phyloP scores from a whole-genome alignment of 2,113 vertebrate genomes.

The Bettongia penicillata region DNA sequence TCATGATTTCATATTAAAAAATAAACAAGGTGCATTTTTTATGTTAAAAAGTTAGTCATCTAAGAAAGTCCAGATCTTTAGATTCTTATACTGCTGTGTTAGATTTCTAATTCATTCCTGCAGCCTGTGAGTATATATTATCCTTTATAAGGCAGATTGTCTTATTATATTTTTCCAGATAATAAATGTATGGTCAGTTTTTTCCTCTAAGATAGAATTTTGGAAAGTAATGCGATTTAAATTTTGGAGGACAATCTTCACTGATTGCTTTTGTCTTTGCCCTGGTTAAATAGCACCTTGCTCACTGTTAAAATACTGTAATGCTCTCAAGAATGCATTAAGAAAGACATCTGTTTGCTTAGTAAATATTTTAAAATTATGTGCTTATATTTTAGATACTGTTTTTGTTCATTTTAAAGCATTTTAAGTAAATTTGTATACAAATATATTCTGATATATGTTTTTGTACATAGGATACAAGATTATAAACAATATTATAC shows the following conservation, averaged over 20 bases:
- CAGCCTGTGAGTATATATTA: neutral
- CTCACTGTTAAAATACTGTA: neutral
- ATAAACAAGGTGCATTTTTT: neutral
- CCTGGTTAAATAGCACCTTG: neutral
- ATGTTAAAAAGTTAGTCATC: neutral
- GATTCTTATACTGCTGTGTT: neutral
- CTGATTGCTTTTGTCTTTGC: neutral
- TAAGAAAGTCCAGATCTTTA: neutral
- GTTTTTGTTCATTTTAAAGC: neutral
- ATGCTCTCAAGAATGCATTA: neutral
- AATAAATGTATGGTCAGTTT: neutral
- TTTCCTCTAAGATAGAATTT: neutral
- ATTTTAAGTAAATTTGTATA: neutral
- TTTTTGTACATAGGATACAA: neutral
- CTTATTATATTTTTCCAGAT: neutral
- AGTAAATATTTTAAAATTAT: neutral
- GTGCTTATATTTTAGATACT: neutral
- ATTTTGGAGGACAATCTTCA: neutral
- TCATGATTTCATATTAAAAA: neutral
- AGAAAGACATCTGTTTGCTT: neutral
- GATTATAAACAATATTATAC: neutral
- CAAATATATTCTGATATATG: neutral
- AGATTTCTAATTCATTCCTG: neutral
- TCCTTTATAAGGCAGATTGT: neutral
- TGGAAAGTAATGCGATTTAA: neutral